Evolutionary conservation across 2,797 vertebrate species (phyloP).

Genomic region (Avahi laniger): DNA sequence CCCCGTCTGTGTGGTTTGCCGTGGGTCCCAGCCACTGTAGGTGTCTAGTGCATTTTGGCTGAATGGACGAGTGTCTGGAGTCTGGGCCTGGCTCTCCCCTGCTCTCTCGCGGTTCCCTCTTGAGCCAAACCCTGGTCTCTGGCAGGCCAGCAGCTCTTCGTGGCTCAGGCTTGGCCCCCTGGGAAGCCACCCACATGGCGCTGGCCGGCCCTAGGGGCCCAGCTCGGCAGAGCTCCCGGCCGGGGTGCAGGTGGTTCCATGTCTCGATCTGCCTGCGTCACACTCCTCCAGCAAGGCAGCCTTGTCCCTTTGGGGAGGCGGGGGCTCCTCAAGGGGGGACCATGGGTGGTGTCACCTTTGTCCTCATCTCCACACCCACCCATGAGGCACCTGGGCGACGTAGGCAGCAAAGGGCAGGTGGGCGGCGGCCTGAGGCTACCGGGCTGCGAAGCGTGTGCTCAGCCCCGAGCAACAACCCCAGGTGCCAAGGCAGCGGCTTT

Average conservation of each 20-base stretch:
- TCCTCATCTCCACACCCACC: background rate
- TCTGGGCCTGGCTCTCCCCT: background rate
- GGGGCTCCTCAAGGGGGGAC: background rate
- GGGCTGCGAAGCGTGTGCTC: background rate
- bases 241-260: too few relatives aligned
- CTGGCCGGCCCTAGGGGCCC: background rate
- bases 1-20: background rate
- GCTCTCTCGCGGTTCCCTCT: background rate
- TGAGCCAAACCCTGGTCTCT: background rate
- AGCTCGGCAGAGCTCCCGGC: too few relatives aligned
- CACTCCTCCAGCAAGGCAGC: background rate
- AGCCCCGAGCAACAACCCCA: background rate
- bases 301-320: background rate
- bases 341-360: background rate
- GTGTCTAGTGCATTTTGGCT: background rate
- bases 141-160: background rate
- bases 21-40: background rate
- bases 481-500: background rate
- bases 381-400: background rate
- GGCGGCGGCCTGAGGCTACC: background rate
- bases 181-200: background rate
- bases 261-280: too few relatives aligned
- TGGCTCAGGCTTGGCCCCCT: background rate
- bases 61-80: background rate
- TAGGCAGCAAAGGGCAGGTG: background rate